These are phyloP conservation scores for Leucania comma DNA, from an alignment of 2,888 invertebrate species.

Conservation along the genomic window DNA sequence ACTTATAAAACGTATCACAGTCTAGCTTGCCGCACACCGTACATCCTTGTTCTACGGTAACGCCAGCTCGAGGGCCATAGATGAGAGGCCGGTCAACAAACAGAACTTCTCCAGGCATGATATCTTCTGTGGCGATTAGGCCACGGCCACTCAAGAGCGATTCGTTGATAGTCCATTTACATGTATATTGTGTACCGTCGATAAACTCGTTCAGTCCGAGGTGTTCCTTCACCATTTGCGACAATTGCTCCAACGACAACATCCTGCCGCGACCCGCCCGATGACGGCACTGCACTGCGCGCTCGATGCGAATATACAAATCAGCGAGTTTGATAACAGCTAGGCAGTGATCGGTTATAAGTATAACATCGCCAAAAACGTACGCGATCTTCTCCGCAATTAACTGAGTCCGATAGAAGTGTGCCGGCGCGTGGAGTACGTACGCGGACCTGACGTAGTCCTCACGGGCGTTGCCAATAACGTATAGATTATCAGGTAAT, in stretches of 20 bases:
- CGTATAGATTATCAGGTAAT: slow-evolving; percentile 76
- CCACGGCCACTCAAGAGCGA: slow-evolving; percentile 93
- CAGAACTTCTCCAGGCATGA: slow-evolving; percentile 92
- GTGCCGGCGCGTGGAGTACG: slow-evolving; percentile 76
- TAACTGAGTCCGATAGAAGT: slow-evolving; percentile 79
- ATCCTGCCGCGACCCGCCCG: slow-evolving; percentile 86
- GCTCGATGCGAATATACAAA: slow-evolving; percentile 84
- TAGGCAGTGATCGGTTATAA: slow-evolving; percentile 79
- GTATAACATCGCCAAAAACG: slow-evolving; percentile 80
- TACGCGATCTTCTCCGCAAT: slow-evolving; percentile 81
- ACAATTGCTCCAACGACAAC: slow-evolving; percentile 89
- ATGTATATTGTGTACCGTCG: slow-evolving; percentile 74
- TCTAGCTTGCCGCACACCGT: slow-evolving; percentile 91
- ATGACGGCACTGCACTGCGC: slow-evolving; percentile 86
- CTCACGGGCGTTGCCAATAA: slow-evolving; percentile 79
- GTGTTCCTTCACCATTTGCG: slow-evolving; percentile 85
- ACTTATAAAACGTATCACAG: slow-evolving; percentile 84
- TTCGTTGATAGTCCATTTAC: slow-evolving; percentile 91
- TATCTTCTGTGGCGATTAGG: slow-evolving; percentile 92
- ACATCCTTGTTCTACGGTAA: slow-evolving; percentile 91
- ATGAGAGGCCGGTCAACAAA: slow-evolving; percentile 93
- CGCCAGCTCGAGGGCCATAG: slow-evolving; percentile 92
- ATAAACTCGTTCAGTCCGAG: slow-evolving; percentile 78
- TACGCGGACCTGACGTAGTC: slow-evolving; percentile 78
- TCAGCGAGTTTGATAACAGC: slow-evolving; percentile 85